These are phyloP conservation scores for Matsumyia berberina DNA, from an alignment of 2,888 invertebrate genomes.

Conservation along the genomic window DNA sequence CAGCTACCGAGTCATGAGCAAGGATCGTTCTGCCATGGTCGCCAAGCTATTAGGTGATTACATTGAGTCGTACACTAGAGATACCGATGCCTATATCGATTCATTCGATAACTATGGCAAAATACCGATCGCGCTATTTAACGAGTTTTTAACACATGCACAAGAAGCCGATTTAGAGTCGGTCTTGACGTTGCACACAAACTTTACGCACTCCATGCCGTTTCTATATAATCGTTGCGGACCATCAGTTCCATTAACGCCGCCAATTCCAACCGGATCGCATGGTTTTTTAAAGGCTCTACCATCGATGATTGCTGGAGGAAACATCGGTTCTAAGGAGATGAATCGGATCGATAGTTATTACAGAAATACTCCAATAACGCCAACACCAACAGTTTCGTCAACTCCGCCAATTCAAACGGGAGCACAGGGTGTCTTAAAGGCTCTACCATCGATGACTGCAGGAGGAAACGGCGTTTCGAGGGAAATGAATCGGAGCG, in stretches of 20 bases:
- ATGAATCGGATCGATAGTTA: constrained; percentile 66
- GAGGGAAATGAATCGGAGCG: constrained; percentile 66
- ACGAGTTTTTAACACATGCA: constrained; percentile 87
- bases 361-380: constrained; percentile 41
- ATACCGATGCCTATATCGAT: constrained; percentile 91
- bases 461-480: constrained; percentile 50
- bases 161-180: constrained; percentile 83
- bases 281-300: constrained; percentile 84
- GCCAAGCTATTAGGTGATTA: constrained; percentile 93
- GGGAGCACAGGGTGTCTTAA: no score
- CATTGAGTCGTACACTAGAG: constrained; percentile 92
- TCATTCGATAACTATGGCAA: constrained; percentile 87
- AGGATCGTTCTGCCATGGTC: constrained; percentile 92
- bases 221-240: constrained; percentile 83
- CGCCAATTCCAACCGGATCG: constrained; percentile 84
- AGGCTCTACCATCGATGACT: constrained; percentile 82
- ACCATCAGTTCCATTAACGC: constrained; percentile 81
- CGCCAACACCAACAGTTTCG: no score
- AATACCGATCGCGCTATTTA: constrained; percentile 85
- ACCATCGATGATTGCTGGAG: constrained; percentile 81
- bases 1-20: constrained; percentile 88
- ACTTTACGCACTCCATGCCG: constrained; percentile 83
- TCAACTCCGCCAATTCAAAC: no score
- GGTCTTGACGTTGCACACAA: constrained; percentile 83
- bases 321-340: constrained; percentile 41